These are phyloP conservation scores for Seladonia tumulorum DNA, from an alignment of 2,888 invertebrate species.

Conservation along the genomic window DNA sequence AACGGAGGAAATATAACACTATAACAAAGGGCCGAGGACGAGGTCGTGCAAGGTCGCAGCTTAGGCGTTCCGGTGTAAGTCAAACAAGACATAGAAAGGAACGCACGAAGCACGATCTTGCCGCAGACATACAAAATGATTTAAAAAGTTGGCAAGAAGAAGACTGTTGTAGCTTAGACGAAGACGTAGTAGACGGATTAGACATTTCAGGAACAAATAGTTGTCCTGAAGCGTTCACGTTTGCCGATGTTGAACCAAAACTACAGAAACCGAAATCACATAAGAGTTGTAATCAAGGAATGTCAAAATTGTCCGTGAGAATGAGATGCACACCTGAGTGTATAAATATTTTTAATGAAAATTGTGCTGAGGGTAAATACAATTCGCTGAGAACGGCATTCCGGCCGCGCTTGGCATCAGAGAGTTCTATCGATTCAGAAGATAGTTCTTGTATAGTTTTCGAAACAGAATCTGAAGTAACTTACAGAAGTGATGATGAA, in stretches of 20 bases:
- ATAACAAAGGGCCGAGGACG: constrained; percentile 72
- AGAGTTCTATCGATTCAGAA: constrained; percentile 79
- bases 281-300: constrained; percentile 17
- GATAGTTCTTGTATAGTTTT: constrained; percentile 79
- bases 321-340: constrained; percentile 68
- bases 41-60: constrained; percentile 74
- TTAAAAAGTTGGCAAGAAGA: constrained; percentile 67
- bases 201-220: constrained; percentile 17
- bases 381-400: constrained; percentile 43
- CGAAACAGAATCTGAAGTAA: constrained; percentile 69
- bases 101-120: constrained; percentile 71
- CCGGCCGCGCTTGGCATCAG: constrained; percentile 71
- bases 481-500: constrained; percentile 58
- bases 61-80: constrained; percentile 77
- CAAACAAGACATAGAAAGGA: constrained; percentile 77
- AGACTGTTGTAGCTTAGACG: constrained; percentile 36
- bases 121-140: constrained; percentile 71
- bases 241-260: constrained; percentile 60
- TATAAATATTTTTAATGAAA: constrained; percentile 22
- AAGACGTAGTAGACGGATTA: constrained; percentile 44
- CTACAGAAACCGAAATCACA: constrained; percentile 57
- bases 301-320: constrained; percentile 49
- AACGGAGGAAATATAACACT: constrained; percentile 62
- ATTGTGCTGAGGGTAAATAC: constrained; percentile 29
- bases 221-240: constrained; percentile 45